Percentiles rank a stretch among this genome's conserved stretches.
These are phyloP conservation scores for Acrocephalus kingi DNA, from an alignment of 2,113 vertebrate genomes.

Conservation along the genomic window DNA sequence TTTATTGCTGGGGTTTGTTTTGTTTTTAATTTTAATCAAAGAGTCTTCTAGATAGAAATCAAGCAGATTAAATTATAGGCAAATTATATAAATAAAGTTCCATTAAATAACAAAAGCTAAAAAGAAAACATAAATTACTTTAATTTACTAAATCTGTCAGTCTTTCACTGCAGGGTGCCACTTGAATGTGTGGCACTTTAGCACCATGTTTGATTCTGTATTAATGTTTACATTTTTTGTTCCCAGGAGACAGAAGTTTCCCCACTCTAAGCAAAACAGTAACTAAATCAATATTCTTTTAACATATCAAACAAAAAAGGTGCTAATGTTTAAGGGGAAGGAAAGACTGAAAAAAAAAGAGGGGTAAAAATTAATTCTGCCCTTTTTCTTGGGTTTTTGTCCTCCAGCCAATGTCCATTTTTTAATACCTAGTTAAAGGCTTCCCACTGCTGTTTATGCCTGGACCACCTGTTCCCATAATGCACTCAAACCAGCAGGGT, in stretches of 20 bases:
- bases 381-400: neutral
- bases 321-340: neutral
- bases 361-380: neutral
- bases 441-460: slow-evolving; percentile 19
- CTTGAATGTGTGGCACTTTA: neutral
- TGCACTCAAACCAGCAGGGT: neutral
- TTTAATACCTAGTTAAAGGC: slow-evolving; percentile 26
- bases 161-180: neutral
- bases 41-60: neutral
- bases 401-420: neutral
- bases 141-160: neutral
- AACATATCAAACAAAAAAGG: neutral
- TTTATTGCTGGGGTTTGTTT: neutral
- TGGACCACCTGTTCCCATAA: slow-evolving; percentile 39
- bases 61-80: neutral
- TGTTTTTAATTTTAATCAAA: neutral
- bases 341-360: neutral
- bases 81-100: neutral
- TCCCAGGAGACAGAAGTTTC: neutral
- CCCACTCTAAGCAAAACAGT: neutral
- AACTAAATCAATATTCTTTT: neutral
- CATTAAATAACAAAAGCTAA: neutral
- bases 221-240: neutral
- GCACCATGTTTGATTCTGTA: neutral
- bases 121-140: neutral